Evolutionary conservation across 2,113 vertebrate genomes (phyloP).

Genomic region (Trachemys scripta): DNA sequence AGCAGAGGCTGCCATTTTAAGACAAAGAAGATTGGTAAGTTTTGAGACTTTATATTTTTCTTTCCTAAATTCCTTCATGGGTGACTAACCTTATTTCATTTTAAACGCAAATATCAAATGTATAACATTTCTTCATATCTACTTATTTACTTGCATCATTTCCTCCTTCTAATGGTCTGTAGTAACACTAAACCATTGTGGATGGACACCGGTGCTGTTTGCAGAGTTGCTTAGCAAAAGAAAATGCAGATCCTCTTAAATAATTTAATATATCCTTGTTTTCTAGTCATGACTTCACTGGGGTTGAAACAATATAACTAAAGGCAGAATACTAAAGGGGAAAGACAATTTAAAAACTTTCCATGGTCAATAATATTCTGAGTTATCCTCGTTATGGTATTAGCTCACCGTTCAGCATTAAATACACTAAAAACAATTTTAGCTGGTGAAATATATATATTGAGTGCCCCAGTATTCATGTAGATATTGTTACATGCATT

Average conservation of each 20-base stretch:
- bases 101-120: not conserved
- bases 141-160: not conserved
- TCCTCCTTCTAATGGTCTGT: constrained; percentile 46
- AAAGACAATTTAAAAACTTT: constrained; percentile 6
- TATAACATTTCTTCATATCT: constrained; percentile 22
- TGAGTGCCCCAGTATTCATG: not conserved
- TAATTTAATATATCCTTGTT: constrained; percentile 56
- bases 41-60: not conserved
- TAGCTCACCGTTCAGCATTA: not conserved
- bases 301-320: not conserved
- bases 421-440: not conserved
- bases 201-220: not conserved
- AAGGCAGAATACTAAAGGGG: not conserved
- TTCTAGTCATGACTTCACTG: constrained; percentile 4
- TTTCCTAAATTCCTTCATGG: not conserved
- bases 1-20: constrained; percentile 91
- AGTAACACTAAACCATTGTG: constrained; percentile 21
- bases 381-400: not conserved
- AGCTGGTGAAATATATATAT: not conserved
- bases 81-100: not conserved
- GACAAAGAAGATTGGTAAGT: constrained; percentile 90
- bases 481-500: not conserved
- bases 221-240: constrained; percentile 43
- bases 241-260: constrained; percentile 38
- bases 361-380: not conserved